Percentiles rank a stretch among this genome's conserved stretches.
phyloP scores from a whole-genome alignment of 2,113 vertebrate species.

The Otocyon megalotis region DNA sequence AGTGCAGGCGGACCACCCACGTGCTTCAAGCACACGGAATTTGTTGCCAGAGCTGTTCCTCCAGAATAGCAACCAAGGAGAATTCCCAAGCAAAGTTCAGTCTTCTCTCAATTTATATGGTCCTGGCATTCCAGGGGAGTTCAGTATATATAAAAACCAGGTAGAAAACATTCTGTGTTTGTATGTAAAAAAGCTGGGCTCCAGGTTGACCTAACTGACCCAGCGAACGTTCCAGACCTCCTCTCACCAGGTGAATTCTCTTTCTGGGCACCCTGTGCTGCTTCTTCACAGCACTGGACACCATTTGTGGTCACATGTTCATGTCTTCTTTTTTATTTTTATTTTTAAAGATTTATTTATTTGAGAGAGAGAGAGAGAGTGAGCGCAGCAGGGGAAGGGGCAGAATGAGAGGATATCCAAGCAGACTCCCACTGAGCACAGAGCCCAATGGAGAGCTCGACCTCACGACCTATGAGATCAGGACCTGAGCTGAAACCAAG shows the following conservation, averaged over 20 bases:
- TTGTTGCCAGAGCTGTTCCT: fast-evolving
- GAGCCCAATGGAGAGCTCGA: background rate
- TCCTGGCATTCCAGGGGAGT: background rate
- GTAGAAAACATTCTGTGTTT: background rate
- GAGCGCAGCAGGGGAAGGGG: background rate
- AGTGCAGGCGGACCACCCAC: fast-evolving
- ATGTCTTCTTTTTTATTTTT: background rate
- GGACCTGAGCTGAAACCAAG: background rate
- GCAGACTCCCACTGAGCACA: background rate
- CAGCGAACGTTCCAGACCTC: background rate
- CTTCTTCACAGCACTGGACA: background rate
- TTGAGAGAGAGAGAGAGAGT: background rate
- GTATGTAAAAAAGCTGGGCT: background rate
- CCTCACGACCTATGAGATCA: background rate
- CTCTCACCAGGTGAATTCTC: background rate
- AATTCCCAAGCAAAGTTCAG: background rate
- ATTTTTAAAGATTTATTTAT: background rate
- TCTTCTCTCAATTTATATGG: background rate
- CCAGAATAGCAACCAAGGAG: fast-evolving
- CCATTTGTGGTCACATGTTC: fast-evolving
- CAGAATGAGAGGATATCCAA: background rate
- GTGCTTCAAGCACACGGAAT: fast-evolving
- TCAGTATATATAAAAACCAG: background rate
- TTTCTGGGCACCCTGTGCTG: background rate
- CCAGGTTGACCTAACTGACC: background rate